These are phyloP conservation scores for Megathymus violae DNA, from an alignment of 1,140 invertebrate genomes.

Conservation along the genomic window DNA sequence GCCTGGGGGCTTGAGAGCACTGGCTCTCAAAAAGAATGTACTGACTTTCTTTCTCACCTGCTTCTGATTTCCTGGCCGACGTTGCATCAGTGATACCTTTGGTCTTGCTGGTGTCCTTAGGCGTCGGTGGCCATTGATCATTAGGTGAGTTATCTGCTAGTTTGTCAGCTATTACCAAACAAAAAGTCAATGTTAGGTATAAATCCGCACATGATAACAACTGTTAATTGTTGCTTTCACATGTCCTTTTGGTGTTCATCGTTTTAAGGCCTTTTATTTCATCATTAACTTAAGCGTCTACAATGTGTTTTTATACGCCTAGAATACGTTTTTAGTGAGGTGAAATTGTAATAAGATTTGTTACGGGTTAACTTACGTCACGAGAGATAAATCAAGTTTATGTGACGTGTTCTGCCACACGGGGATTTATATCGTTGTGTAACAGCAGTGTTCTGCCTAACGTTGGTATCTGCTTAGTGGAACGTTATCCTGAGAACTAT, in stretches of 20 bases:
- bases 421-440: conserved; percentile 72
- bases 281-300: background rate
- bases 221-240: background rate
- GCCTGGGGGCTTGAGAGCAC: too few relatives aligned
- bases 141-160: too few relatives aligned
- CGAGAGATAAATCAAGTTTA: conserved; percentile 81
- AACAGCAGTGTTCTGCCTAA: conserved; percentile 47
- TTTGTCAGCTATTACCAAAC: too few relatives aligned
- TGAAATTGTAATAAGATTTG: conserved; percentile 67
- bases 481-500: conserved; percentile 20
- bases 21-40: too few relatives aligned
- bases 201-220: background rate
- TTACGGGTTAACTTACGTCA: conserved; percentile 70
- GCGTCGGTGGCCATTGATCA: too few relatives aligned
- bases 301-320: conserved; percentile 24
- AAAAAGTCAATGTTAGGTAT: background rate
- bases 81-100: too few relatives aligned
- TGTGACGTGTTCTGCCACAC: conserved; percentile 71
- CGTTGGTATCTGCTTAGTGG: conserved; percentile 50
- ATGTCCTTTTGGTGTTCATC: conserved; percentile 4
- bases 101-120: too few relatives aligned
- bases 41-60: too few relatives aligned
- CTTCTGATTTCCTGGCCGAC: too few relatives aligned
- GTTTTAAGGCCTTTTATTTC: conserved; percentile 2
- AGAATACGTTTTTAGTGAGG: conserved; percentile 57